Evolutionary conservation across 2,797 vertebrate species (phyloP), one percentile per base, ranked within the genome.

Genomic region (Zenarchopterus dispar): DNA sequence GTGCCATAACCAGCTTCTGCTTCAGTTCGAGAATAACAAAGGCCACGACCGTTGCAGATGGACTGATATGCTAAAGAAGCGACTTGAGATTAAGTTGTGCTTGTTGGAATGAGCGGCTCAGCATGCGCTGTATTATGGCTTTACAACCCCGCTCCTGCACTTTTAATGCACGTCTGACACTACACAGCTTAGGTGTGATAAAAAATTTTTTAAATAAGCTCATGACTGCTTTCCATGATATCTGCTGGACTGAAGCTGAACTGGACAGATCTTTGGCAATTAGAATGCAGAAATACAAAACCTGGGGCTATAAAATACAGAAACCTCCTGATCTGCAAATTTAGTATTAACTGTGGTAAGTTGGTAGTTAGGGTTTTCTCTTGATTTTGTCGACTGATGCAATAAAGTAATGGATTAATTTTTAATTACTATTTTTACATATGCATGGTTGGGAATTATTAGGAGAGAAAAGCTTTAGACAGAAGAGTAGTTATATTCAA

Each of bases 1-100:
- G 50, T 61, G 0, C 50, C 21, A 65, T 90, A 85, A 82, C 88
- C 90, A 86, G 86, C 71, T 84, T 24, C 24, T 2, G 24, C 24
- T 61, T 36, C 58, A 47, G 48, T 45, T 55, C 33, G 67, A 80
- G 72, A 81, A 77, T 50, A 54, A 48, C 5, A 33, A 60, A 71
- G 62, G 28, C 23, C 60, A 62, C 45, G 26, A 50, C 58, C 44
- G 8, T 57, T 43, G 5, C 59, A 77, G 73, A 49, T 17, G 52
- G 59, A 36, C 62, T 72, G 56, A 63, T 49, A 59, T 15, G 18
- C 41, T 28, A 51, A 65, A 69, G 62, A 50, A 56, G 44, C 42
- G 19, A 69, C 49, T 41, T 1, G 3, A 21, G 55, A 75, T 73
- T 42, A 78, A 56, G 41, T 54, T 55, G 43, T 58, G 60, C 70